These are phyloP conservation scores for Malacosoma neustria DNA, from an alignment of 2,888 invertebrate species.

Conservation along the genomic window DNA sequence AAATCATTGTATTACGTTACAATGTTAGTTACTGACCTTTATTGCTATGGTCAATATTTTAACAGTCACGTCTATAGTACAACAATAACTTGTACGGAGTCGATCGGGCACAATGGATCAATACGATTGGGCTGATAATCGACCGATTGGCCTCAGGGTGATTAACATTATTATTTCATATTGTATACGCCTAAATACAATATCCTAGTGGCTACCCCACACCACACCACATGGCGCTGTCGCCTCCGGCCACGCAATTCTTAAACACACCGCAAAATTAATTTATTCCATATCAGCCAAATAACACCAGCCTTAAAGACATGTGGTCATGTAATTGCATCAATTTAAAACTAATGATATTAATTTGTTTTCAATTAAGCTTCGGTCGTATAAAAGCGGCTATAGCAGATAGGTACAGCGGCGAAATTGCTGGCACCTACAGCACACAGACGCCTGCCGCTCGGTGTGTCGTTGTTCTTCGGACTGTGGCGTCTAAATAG, in stretches of 20 bases:
- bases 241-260: constrained; percentile 42
- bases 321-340: neutral
- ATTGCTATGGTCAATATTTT: constrained; percentile 24
- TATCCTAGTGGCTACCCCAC: constrained; percentile 8
- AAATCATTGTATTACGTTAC: constrained; percentile 15
- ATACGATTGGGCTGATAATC: constrained; percentile 33
- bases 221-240: constrained; percentile 49
- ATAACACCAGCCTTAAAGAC: constrained; percentile 6
- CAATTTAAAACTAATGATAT: neutral
- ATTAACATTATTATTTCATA: constrained; percentile 38
- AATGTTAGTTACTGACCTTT: constrained; percentile 16
- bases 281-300: constrained; percentile 48
- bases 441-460: too few species aligned
- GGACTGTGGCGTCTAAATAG: constrained; percentile 24
- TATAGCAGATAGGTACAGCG: neutral
- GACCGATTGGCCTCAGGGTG: constrained; percentile 30
- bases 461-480: neutral
- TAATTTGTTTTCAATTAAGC: constrained; percentile 4
- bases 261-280: constrained; percentile 54
- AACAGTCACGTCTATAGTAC: constrained; percentile 21
- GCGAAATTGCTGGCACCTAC: too few species aligned
- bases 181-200: constrained; percentile 13
- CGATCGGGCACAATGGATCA: constrained; percentile 26
- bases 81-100: constrained; percentile 29
- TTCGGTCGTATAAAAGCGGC: neutral